A percentile compares a stretch with the other conserved stretches of the same genome.
Conservation (phyloP, 2,113 vertebrate genomes). For the Tragelaphus buxtoni region DNA sequence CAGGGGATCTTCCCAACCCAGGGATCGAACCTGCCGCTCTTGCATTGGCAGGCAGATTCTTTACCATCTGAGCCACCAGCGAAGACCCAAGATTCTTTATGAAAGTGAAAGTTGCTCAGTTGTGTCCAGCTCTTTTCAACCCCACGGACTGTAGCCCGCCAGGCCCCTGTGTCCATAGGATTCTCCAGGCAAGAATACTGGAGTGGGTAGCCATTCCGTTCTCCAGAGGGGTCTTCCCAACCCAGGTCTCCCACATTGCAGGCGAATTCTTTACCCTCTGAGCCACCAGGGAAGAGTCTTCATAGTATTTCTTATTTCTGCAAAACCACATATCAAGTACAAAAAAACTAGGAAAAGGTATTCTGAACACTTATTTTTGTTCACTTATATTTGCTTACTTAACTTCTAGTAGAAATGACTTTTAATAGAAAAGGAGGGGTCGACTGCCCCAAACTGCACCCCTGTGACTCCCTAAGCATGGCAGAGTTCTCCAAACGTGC, state of each 20-base stretch:
- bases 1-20: neutral
- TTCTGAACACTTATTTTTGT: neutral
- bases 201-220: neutral
- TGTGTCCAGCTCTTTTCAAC: neutral
- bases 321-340: neutral
- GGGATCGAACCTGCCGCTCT: neutral
- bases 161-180: neutral
- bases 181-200: neutral
- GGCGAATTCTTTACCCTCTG: neutral
- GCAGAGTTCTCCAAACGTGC: neutral
- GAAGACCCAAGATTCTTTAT: neutral
- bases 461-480: accelerated
- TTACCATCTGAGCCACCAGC: neutral
- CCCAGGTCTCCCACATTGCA: neutral
- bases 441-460: accelerated
- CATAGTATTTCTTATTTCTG: neutral
- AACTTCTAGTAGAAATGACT: neutral
- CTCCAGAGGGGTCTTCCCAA: neutral
- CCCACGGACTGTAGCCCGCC: neutral
- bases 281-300: neutral
- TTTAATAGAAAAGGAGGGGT: neutral
- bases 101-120: neutral
- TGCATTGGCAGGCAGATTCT: neutral
- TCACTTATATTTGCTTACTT: neutral
- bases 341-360: neutral